Evolutionary conservation across 2,888 invertebrate genomes (phyloP).

Genomic region (Cordilura impudica): DNA sequence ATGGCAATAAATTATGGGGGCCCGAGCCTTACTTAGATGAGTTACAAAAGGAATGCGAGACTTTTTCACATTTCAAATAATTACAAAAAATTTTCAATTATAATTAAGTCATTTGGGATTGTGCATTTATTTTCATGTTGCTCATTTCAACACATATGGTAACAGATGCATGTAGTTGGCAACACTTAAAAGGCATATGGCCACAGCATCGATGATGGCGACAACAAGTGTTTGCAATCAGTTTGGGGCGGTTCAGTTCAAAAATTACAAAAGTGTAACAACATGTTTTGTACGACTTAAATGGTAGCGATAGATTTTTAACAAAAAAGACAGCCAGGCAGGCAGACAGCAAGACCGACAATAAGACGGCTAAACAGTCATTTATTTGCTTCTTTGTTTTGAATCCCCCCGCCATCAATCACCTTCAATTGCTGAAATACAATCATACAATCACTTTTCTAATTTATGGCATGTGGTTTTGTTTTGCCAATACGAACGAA

Average conservation of each 20-base stretch:
- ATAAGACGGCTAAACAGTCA: too few species aligned
- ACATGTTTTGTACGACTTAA: constrained; percentile 4
- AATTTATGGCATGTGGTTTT: not conserved
- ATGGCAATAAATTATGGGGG: too few species aligned
- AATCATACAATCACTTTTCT: constrained; percentile 15
- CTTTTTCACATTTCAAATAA: too few species aligned
- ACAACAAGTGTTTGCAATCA: not conserved
- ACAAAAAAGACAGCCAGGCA: not conserved
- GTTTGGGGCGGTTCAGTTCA: constrained; percentile 14
- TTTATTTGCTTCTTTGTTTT: not conserved
- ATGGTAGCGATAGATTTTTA: not conserved
- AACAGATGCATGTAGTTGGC: constrained; percentile 4
- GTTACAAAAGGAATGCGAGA: too few species aligned
- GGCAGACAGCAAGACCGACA: not conserved
- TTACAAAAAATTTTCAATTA: not conserved
- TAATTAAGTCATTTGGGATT: constrained; percentile 56
- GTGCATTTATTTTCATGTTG: not conserved
- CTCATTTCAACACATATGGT: not conserved
- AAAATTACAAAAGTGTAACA: constrained; percentile 7
- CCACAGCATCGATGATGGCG: not conserved
- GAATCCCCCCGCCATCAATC: constrained; percentile 21
- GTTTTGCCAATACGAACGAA: not conserved
- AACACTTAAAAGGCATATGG: constrained; percentile 13
- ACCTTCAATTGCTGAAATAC: constrained; percentile 23
- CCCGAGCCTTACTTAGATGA: too few species aligned